A percentile compares a stretch with the other conserved stretches of the same genome.
Evolutionary conservation across 2,113 vertebrate species (phyloP).

Genomic region (Ursus arctos): DNA sequence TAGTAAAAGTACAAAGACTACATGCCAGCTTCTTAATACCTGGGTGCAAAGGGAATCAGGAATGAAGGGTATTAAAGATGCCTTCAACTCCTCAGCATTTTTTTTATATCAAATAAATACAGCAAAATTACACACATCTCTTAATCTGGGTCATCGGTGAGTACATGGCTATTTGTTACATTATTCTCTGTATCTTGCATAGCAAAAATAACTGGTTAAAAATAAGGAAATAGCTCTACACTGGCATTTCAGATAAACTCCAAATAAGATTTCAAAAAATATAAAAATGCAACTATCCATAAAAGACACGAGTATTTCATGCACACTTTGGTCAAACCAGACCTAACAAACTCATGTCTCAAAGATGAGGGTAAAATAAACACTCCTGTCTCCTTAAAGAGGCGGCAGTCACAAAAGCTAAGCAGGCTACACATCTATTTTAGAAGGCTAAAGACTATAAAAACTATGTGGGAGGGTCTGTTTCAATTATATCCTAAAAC

Average conservation of each 20-base stretch:
- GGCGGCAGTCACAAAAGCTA: neutral
- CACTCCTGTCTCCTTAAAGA: neutral
- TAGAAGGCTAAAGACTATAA: neutral
- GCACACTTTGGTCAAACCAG: neutral
- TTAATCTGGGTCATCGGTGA: neutral
- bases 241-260: neutral
- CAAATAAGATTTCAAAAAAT: conserved; percentile 40
- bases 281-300: neutral
- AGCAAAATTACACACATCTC: neutral
- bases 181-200: neutral
- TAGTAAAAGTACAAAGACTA: neutral
- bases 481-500: neutral
- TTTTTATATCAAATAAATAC: neutral
- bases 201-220: conserved; percentile 17
- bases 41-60: neutral
- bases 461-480: neutral
- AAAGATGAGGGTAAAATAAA: neutral
- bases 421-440: neutral
- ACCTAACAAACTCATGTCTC: neutral
- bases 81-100: neutral
- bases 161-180: neutral
- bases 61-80: neutral
- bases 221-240: neutral
- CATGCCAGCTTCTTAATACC: neutral
- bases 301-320: neutral